Conservation (phyloP, 1,140 invertebrate genomes). For the Heterodera schachtii region DNA sequence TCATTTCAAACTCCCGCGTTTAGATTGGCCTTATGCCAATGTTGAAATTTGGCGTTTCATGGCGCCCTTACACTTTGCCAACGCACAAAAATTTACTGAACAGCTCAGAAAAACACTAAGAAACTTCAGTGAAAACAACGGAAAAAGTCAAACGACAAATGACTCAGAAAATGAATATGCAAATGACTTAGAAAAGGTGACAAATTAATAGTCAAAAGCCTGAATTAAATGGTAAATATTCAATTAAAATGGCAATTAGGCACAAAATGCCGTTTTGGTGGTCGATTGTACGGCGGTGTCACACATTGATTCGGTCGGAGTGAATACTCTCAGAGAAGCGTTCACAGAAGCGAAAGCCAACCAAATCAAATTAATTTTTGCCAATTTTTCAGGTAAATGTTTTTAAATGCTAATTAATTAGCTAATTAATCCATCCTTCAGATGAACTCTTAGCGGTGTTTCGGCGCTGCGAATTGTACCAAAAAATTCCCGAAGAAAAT, state of each 20-base stretch:
- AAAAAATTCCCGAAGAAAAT: constrained; percentile 7
- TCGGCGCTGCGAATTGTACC: background rate
- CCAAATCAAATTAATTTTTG: constrained; percentile 4
- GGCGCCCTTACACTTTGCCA: constrained; percentile 39
- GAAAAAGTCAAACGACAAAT: background rate
- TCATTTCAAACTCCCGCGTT: background rate
- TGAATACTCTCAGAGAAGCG: constrained; percentile 21
- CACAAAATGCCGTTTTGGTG: constrained; percentile 20
- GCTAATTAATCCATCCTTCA: background rate
- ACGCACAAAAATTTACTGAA: constrained; percentile 31
- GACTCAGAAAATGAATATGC: background rate
- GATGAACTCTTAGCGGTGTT: background rate
- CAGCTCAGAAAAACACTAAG: background rate
- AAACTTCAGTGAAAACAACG: constrained; percentile 1
- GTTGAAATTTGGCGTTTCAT: constrained; percentile 30
- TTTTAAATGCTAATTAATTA: background rate
- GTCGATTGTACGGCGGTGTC: constrained; percentile 37
- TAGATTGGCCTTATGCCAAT: constrained; percentile 12
- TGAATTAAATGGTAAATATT: background rate
- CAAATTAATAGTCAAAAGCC: no score
- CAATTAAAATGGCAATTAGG: background rate
- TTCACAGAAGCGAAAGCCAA: constrained; percentile 3
- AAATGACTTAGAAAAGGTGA: background rate
- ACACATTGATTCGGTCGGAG: constrained; percentile 29
- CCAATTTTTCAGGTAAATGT: constrained; percentile 14